Conservation (phyloP, 1,140 invertebrate genomes). For the Brachystomella parvula region DNA sequence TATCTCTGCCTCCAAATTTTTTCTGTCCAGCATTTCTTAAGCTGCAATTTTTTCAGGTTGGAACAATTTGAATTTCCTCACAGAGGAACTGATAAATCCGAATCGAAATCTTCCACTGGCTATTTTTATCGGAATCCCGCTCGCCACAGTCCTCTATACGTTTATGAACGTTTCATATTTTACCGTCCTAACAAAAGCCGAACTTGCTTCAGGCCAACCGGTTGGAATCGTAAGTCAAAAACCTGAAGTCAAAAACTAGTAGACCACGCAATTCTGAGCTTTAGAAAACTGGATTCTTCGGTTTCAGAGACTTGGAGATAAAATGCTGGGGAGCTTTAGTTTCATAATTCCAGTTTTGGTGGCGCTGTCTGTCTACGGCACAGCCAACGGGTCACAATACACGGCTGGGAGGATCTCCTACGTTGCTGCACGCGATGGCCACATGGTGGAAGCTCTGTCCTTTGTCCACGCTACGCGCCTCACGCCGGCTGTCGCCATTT, state of each 20-base stretch:
- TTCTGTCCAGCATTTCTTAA: no score
- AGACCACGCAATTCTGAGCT: background rate
- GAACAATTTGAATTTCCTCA: slow-evolving; percentile 42
- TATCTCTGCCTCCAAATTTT: no score
- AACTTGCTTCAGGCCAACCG: slow-evolving; percentile 69
- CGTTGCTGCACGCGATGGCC: slow-evolving; percentile 77
- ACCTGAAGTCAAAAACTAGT: background rate
- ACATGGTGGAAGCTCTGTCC: slow-evolving; percentile 73
- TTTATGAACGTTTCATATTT: slow-evolving; percentile 89
- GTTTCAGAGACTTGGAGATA: slow-evolving; percentile 52
- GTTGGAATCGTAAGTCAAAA: slow-evolving; percentile 68
- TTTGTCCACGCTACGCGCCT: slow-evolving; percentile 69
- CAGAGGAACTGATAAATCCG: slow-evolving; percentile 37
- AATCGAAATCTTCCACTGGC: slow-evolving; percentile 59
- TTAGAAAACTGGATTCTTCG: background rate
- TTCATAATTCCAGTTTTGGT: slow-evolving; percentile 64
- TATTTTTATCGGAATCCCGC: slow-evolving; percentile 80
- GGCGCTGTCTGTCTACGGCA: slow-evolving; percentile 64
- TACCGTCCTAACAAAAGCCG: slow-evolving; percentile 67
- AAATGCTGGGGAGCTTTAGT: slow-evolving; percentile 51
- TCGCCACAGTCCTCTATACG: slow-evolving; percentile 78
- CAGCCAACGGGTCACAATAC: slow-evolving; percentile 54
- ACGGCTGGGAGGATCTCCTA: slow-evolving; percentile 60
- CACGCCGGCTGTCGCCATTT: slow-evolving; percentile 75
- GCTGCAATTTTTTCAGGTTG: no score